Conservation (phyloP, 2,888 invertebrate species). For the Machimus rusticus region DNA sequence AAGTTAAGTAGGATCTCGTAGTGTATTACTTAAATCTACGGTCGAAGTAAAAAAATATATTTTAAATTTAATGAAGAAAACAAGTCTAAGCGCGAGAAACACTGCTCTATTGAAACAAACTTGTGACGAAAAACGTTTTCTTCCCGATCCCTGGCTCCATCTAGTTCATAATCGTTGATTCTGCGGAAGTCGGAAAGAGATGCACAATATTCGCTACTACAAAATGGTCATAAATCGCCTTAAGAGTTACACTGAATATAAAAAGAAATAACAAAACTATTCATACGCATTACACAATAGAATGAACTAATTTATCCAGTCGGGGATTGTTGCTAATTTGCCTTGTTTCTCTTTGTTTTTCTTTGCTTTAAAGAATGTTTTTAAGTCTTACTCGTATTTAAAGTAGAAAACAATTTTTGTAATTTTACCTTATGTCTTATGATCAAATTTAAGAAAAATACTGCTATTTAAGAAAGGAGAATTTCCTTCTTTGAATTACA, state of each 20-base stretch:
- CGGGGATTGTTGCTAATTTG: background rate
- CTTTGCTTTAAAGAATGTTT: background rate
- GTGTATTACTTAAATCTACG: background rate
- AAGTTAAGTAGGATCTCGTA: slow-evolving; percentile 31
- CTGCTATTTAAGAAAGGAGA: background rate
- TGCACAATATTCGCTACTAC: background rate
- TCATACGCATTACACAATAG: background rate
- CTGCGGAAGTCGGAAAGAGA: background rate
- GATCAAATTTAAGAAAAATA: background rate
- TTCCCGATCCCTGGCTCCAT: background rate
- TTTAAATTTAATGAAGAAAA: slow-evolving; percentile 29
- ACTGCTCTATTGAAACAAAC: background rate
- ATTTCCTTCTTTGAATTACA: background rate
- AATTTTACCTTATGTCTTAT: background rate
- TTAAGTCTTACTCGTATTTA: background rate
- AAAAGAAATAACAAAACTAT: background rate
- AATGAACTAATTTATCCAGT: background rate
- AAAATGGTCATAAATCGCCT: background rate
- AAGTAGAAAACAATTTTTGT: background rate
- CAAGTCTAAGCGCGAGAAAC: slow-evolving; percentile 23
- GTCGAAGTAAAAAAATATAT: slow-evolving; percentile 26
- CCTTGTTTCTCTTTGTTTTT: background rate
- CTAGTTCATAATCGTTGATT: background rate
- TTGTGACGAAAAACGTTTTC: slow-evolving; percentile 15
- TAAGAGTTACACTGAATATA: background rate